Evolutionary conservation across 2,888 invertebrate species (phyloP), one percentile per base, ranked within the genome.

Genomic region (Pyrrhia umbra): DNA sequence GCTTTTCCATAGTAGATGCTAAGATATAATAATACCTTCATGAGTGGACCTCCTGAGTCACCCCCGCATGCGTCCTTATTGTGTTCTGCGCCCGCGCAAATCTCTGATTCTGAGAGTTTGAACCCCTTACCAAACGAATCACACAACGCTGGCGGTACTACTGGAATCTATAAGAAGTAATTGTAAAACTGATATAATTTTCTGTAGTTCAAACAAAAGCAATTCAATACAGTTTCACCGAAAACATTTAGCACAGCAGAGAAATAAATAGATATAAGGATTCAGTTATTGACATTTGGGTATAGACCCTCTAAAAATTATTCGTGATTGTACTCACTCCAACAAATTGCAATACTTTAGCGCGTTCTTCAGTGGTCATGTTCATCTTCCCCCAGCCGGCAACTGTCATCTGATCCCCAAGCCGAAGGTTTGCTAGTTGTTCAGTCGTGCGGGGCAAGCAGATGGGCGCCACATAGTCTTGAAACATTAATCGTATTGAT

Each of bases 1-100:
- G n/a, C n/a, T n/a, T n/a, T n/a, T n/a, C n/a, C n/a, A n/a, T 18
- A 1, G 30, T 30, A 23, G 40, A 25, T 16, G 9, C 23, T 18
- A 23, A 8, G 18, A 5, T 10, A 37, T 30, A 20, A 27, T n/a
- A 45, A 62, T 82, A 91, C 95, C 91, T 93, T 93, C 91, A 93
- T 92, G 1, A 94, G 86, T 21, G 96, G 96, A 5, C 96, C 96
- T 5, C 96, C 96, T 0, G 96, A 96, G 79, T 96, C 96, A 0
- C 96, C 96, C 0, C 91, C 93, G 68, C 96, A 96, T 0, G 96
- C 95, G 77, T 96, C 96, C 61, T 95, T 91, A 55, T 96, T 96
- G 0, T 86, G 77, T 47, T 92, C 89, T 23, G 96, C 96, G 9
- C 96, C 96, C 0, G 95, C 96, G 80, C 96, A 96, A 75, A 96